phyloP scores from a whole-genome alignment of 2,797 vertebrate species.

The Labroides dimidiatus region DNA sequence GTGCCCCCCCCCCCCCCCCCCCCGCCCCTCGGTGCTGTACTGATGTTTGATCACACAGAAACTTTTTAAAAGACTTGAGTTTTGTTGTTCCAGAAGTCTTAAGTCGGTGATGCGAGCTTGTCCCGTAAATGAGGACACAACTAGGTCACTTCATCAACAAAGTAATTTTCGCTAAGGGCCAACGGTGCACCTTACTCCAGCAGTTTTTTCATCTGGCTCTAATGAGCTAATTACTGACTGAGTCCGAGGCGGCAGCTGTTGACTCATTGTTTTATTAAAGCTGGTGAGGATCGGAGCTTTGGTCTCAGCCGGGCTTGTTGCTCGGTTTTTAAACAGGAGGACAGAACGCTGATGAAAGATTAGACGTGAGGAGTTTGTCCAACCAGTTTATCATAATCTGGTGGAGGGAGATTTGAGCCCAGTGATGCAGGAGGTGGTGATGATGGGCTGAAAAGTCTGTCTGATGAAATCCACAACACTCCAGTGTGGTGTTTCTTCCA shows the following conservation, averaged over 20 bases:
- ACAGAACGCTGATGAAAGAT: not conserved
- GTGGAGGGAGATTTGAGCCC: too few species aligned
- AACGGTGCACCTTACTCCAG: conserved; percentile 52
- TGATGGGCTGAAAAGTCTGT: too few species aligned
- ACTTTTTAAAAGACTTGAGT: conserved; percentile 4
- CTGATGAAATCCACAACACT: too few species aligned
- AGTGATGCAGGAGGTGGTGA: too few species aligned
- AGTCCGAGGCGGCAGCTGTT: conserved; percentile 33
- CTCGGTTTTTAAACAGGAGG: conserved; percentile 18
- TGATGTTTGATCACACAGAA: not conserved
- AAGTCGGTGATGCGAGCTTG: conserved; percentile 27
- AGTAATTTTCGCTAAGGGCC: conserved; percentile 42
- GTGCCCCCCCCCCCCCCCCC: too few species aligned
- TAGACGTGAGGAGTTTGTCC: not conserved
- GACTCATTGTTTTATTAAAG: conserved; percentile 45
- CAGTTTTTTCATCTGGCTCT: conserved; percentile 58
- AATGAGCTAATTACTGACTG: conserved; percentile 61
- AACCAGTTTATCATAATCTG: too few species aligned
- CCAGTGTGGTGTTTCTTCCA: too few species aligned
- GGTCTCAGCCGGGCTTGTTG: conserved; percentile 8
- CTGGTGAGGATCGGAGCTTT: not conserved
- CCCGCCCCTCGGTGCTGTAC: too few species aligned
- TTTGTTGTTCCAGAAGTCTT: conserved; percentile 10
- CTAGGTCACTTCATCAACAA: conserved; percentile 49
- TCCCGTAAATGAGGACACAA: conserved; percentile 56